Evolutionary conservation across 2,113 vertebrate genomes (phyloP), one percentile per base, ranked within the genome.

Genomic region (Tachysurus vachellii): DNA sequence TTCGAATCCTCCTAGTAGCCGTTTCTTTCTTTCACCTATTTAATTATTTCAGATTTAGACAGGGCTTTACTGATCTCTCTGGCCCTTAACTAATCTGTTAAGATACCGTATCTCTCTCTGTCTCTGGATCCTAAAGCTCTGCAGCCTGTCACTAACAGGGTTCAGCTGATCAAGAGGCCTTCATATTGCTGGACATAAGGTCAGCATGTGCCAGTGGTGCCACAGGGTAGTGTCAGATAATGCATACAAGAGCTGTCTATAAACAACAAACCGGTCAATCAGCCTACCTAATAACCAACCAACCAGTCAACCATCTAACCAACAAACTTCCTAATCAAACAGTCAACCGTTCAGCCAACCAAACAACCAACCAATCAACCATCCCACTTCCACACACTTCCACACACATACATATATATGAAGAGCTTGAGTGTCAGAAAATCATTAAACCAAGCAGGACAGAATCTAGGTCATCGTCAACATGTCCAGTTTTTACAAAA

Each of bases 101-200:
- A 77, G 47, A 47, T 75, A 50, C 44, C 6, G 44, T 76, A 50
- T 76, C 73, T 76, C 44, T 50, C 23, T 73, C 70, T 73, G 16
- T 71, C 31, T 42, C 44, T 76, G 47, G 10, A 76, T 76, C 73
- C 73, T 76, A 44, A 76, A 13, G 73, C 73, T 50, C 73, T 76
- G 73, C 14, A 26, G 12, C 11, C 23, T 50, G 73, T 76, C 73
- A 50, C 23, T 76, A 76, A 76, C 73, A 76, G 73, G 1, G 44
- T 50, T 47, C 73, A 76, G 44, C 44, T 76, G 73, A 76, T 76
- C 44, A 76, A 26, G 23, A 75, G 71, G 42, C 10, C 71, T 5
- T 19, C 42, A 11, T 75, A 75, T 10, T 75, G 19, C 71, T 47
- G 19, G 42, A 75, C 42, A 47, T 21, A 47, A 1, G 19, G 70